Base-by-base conservation (phyloP, 1,140 invertebrate species). In the Cyrtorhinus lividipennis region DNA sequence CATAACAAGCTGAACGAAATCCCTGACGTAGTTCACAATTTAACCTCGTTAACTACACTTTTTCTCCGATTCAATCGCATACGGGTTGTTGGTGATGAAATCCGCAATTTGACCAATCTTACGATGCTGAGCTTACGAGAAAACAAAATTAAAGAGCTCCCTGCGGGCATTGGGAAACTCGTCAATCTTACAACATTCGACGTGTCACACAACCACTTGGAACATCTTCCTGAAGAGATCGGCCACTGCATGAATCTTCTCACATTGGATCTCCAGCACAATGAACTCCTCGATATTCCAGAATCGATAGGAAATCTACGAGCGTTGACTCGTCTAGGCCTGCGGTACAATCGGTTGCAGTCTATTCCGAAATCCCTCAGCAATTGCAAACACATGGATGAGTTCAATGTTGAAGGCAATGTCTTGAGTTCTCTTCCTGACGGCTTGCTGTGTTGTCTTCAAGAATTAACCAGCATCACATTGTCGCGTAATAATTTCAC, bases 1-100 rank as follows among this genome's bases (percentile, higher is more conserved):
- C 97, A 99, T 74, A 99, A 99, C 72, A 98, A 99, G 77, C 77
- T 99, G n/a, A 93, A 83, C 72, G 96, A 98, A 77, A 97, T 99
- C 71, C 97, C 97, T 13, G 84, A 92, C 68, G 96, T 99, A 56
- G 95, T 99, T 13, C 99, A 98, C 73, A 87, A 86, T 71, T 75
- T 99, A 26, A 87, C 83, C 61, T 92, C 92, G 1, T 78, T 99
- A 48, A 98, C 93, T 56, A 99, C 94, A 2, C 74, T 99, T 1
- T 96, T 94, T 77, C 77, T 99, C 65, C 79, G 97, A 66, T 99
- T 98, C 74, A 99, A 99, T 77, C 81, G 96, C 68, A 95, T 99
- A 61, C 83, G 83, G 70, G 83, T 86, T 58, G 94, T 99, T 57
- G 89, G 87, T 30, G 89, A 95, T 71, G 90, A 90, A 53, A 95